phyloP scores from a whole-genome alignment of 2,888 invertebrate genomes.

The Amiota communis region DNA sequence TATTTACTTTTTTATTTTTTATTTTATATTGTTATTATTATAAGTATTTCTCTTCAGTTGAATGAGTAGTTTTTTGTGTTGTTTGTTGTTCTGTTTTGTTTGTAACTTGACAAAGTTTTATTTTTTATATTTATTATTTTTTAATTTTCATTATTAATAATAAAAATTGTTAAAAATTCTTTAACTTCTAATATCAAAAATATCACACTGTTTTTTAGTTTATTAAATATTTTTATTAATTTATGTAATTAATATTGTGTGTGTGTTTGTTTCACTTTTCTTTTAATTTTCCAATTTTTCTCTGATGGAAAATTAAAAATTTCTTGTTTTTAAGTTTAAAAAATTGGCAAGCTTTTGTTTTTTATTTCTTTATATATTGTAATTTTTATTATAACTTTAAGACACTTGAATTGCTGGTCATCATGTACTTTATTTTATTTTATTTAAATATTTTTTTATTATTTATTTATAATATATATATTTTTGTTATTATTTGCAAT shows the following conservation, averaged over 20 bases:
- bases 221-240: slow-evolving; percentile 28
- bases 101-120: slow-evolving; percentile 7
- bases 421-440: slow-evolving; percentile 55
- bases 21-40: not conserved
- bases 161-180: slow-evolving; percentile 42
- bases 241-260: slow-evolving; percentile 40
- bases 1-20: not conserved
- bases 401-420: slow-evolving; percentile 64
- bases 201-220: slow-evolving; percentile 63
- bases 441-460: slow-evolving; percentile 25
- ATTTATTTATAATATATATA: slow-evolving; percentile 11
- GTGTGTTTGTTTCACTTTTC: slow-evolving; percentile 12
- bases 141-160: slow-evolving; percentile 10
- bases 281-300: slow-evolving; percentile 21
- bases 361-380: slow-evolving; percentile 36
- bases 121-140: slow-evolving; percentile 1
- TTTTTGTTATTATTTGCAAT: slow-evolving; percentile 27
- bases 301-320: not conserved
- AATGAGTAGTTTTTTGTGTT: not conserved
- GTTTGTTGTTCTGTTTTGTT: slow-evolving; percentile 25
- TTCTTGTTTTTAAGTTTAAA: slow-evolving; percentile 26
- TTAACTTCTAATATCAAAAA: slow-evolving; percentile 64
- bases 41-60: too few species aligned
- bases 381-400: slow-evolving; percentile 51
- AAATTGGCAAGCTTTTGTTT: slow-evolving; percentile 52